Percentiles rank a stretch among this genome's conserved stretches.
Conservation (phyloP, 1,140 invertebrate species). For the Gonatopus flavifemur region DNA sequence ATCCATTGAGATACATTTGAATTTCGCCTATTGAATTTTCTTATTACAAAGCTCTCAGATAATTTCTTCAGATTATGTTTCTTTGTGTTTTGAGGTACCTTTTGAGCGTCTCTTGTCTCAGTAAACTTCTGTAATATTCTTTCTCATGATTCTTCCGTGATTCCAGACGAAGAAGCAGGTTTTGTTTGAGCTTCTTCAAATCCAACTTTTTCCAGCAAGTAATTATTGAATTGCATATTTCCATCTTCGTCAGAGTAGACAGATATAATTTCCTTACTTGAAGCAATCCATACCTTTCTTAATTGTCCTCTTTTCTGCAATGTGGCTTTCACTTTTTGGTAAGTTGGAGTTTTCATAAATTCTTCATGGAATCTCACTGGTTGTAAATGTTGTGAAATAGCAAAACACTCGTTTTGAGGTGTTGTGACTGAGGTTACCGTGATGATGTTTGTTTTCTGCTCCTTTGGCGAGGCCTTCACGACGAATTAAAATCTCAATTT, state of each 20-base stretch:
- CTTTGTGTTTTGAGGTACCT: background rate
- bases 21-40: background rate
- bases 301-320: conserved; percentile 7
- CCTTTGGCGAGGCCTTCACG: background rate
- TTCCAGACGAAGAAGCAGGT: background rate
- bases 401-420: background rate
- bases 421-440: conserved; percentile 1
- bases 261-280: background rate
- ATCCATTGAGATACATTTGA: background rate
- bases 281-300: conserved; percentile 5
- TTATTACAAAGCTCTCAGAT: background rate
- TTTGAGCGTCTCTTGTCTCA: background rate
- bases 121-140: background rate
- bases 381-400: conserved; percentile 1
- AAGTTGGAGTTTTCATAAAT: background rate
- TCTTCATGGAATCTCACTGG: background rate
- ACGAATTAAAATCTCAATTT: background rate
- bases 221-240: background rate
- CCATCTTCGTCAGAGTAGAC: background rate
- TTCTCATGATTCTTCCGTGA: background rate
- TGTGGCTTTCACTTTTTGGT: conserved; percentile 3
- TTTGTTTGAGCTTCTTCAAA: background rate
- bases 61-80: background rate
- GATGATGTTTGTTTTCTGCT: conserved; percentile 1
- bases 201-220: background rate